Evolutionary conservation across 2,888 invertebrate species (phyloP), one percentile per base, ranked within the genome.

Genomic region (Phanerotoma sp.): DNA sequence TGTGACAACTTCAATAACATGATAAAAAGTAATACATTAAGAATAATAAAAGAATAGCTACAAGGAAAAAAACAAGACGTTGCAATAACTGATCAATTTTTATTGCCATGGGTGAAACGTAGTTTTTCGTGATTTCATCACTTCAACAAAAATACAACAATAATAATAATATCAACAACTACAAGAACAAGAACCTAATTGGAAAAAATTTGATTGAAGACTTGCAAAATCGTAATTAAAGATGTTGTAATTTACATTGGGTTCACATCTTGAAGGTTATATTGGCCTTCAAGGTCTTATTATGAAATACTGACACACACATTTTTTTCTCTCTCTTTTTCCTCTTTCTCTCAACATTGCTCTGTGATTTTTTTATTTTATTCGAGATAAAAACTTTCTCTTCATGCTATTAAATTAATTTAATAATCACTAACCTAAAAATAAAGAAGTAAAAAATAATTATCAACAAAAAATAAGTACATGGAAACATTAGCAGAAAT

Each of bases 231-330:
- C n/a, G 13, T 35, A 16, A 42, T 42, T 46, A n/a, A 35, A 32
- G 30, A 46, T 46, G 22, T 32, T 46, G 13, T 46, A 46, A 46
- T 22, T 40, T 28, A 40, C 5, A 16, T 4, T 49, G 6, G 33
- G 16, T 47, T 37, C 25, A 49, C 18, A n/a, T 13, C 18, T n/a
- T 21, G 13, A 20, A 18, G 40, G 40, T 40, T 49, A 40, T 49
- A 28, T 10, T 30, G 40, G 25, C 28, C 7, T 30, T 40, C 40
- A 49, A 40, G 30, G 49, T 38, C 40, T 40, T 7, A 32, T 40
- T 40, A 49, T 49, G 38, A 40, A 28, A 30, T 18, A 49, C 25
- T 25, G 25, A 25, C 25, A 7, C 25, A n/a, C n/a, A n/a, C n/a
- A 22, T 10, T 11, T 21, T 21, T 22, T 47, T 47, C 9, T 35